Base-by-base conservation (phyloP, 2,113 vertebrate species). In the Cynocephalus volans region DNA sequence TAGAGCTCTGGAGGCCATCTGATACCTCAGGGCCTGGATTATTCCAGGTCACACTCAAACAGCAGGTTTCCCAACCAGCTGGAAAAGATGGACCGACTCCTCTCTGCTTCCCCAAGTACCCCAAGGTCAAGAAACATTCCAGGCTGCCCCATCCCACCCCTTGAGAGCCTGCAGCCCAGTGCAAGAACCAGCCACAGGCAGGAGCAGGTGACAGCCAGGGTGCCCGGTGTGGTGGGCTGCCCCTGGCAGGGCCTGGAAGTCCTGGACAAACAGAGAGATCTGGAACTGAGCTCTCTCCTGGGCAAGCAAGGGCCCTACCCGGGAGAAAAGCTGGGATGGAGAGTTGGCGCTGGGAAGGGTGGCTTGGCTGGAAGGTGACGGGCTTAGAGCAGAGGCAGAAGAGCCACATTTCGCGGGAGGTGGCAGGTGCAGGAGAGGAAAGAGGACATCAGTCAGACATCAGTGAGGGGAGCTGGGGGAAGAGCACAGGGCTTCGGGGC, bases 171-270 rank as follows among this genome's bases (percentile, higher is more conserved):
- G 10, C 8, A 7, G 76, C 24, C 50, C 31, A 9, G 23, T 6
- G 36, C 6, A 18, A 48, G 28, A 8, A 48, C 5, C 24, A 48
- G 15, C 41, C 36, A 5, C 17, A 17, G 54, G 33, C 18, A 6
- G 60, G 14, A 17, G 1, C 33, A 60, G 81, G n/a, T 6, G 2
- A 31, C 41, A 54, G 33, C 8, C 7, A 1, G n/a, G 64, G 1
- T 28, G 21, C 28, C 21, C 58, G 5, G 1, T 0, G 0, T 1
- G 23, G 12, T 0, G 31, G 62, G 21, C 50, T 23, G 77, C n/a
- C 76, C 64, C 41, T 62, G 76, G 33, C 12, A 15, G 15, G n/a
- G 50, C n/a, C 21, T 48, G 12, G 17, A 58, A 31, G 24, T 48
- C n/a, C 17, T 5, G 24, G 28, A 26, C 26, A 11, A 1, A 6